Conservation (phyloP, 2,888 invertebrate genomes). For the Linnaemya vulpina region DNA sequence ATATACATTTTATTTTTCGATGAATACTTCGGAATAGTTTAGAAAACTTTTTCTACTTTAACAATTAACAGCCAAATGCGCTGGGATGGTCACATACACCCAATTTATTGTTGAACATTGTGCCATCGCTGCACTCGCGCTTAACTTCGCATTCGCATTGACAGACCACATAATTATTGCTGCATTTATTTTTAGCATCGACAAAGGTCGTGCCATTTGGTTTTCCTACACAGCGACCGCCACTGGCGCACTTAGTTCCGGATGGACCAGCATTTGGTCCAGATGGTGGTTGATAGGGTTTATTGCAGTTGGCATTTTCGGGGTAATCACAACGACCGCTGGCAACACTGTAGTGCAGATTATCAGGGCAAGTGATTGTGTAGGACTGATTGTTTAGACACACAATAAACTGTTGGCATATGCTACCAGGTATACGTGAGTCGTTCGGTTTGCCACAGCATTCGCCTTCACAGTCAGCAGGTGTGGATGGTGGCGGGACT, state of each 20-base stretch:
- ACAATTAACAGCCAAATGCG: slow-evolving; percentile 72
- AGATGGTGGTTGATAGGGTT: slow-evolving; percentile 75
- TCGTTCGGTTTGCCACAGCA: slow-evolving; percentile 65
- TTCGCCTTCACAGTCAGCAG: slow-evolving; percentile 44
- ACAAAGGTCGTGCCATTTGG: slow-evolving; percentile 72
- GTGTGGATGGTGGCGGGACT: slow-evolving; percentile 44
- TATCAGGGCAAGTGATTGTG: slow-evolving; percentile 74
- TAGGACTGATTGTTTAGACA: slow-evolving; percentile 65
- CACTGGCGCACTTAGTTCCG: slow-evolving; percentile 75
- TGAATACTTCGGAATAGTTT: neutral
- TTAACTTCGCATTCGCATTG: slow-evolving; percentile 78
- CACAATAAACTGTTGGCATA: slow-evolving; percentile 72
- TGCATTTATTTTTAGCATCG: slow-evolving; percentile 53
- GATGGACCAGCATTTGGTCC: slow-evolving; percentile 78
- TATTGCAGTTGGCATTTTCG: slow-evolving; percentile 74
- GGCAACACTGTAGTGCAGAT: slow-evolving; percentile 74
- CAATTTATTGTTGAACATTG: slow-evolving; percentile 72
- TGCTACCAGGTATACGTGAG: slow-evolving; percentile 42
- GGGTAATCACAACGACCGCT: slow-evolving; percentile 76
- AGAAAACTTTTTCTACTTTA: too few species aligned
- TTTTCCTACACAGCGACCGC: slow-evolving; percentile 74
- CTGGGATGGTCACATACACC: slow-evolving; percentile 75
- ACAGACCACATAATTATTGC: slow-evolving; percentile 74
- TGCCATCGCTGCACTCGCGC: slow-evolving; percentile 69
- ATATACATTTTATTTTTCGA: neutral